These are phyloP conservation scores for Stylophora pistillata DNA, from an alignment of 64 coral and sea anemone species.

Conservation along the genomic window DNA sequence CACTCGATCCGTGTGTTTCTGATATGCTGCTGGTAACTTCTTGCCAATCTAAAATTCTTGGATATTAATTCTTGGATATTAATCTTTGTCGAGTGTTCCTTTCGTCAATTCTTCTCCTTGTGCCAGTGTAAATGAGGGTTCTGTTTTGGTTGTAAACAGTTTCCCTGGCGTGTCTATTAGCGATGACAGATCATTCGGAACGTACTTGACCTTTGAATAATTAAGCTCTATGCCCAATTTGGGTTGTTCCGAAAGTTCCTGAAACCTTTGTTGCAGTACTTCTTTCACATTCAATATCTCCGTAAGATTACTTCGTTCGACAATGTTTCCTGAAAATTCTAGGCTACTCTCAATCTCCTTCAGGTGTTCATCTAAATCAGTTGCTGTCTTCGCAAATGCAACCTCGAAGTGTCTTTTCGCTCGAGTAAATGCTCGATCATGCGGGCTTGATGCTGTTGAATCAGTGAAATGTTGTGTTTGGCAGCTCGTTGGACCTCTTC, in stretches of 20 bases:
- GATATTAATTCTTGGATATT: too few relatives aligned
- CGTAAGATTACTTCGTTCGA: not conserved
- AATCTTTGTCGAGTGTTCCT: not conserved
- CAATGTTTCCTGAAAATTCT: not conserved
- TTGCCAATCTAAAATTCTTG: too few relatives aligned
- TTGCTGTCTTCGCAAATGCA: not conserved
- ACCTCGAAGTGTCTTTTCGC: not conserved
- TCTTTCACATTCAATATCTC: slow-evolving; percentile 13
- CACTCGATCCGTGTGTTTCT: too few relatives aligned
- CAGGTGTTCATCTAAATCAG: not conserved
- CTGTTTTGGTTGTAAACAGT: not conserved
- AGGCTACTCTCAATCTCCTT: not conserved
- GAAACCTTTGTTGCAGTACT: not conserved
- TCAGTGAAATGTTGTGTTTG: not conserved
- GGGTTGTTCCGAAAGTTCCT: not conserved
- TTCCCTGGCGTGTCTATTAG: not conserved
- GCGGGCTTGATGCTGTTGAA: not conserved
- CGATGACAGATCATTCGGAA: not conserved
- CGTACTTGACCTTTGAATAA: not conserved
- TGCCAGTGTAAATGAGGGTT: not conserved
- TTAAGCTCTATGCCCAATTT: not conserved
- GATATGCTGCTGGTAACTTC: too few relatives aligned
- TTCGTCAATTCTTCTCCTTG: not conserved
- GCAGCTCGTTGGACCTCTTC: not conserved
- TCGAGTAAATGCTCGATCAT: not conserved